Evolutionary conservation across 2,888 invertebrate species (phyloP), one percentile per base, ranked within the genome.

Genomic region (Tryphoninae sp.): DNA sequence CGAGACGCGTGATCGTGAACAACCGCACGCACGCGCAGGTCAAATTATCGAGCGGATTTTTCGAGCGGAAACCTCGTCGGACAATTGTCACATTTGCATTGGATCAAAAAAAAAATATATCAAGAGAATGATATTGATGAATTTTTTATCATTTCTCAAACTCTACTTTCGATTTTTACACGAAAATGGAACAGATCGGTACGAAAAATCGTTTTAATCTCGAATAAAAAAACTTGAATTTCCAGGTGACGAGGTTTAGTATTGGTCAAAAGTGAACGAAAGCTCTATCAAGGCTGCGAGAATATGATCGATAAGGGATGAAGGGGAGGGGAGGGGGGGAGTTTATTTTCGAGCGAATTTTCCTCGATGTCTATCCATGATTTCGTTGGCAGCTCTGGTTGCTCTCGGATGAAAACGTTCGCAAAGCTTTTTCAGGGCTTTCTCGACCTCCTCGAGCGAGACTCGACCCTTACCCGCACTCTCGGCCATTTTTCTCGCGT

Each of bases 401-500:
- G 86, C 78, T 58, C 83, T 76, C 8, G 83, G 82, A 64, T 83
- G 86, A 71, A 89, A 88, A 78, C 87, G 88, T 42, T 88, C 83
- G 83, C 90, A 90, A 53, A 92, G 89, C 73, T 85, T 89, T 82
- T 87, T 87, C 80, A 91, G 85, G 45, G 91, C 91, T 78, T 81
- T 86, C 84, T 91, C 91, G 78, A 91, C 84, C 78, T 91, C 91
- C 73, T 87, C 84, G 55, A 85, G 84, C 64, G 89, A 89, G 76
- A 90, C 87, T 82, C 87, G 84, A 69, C 83, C 85, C 80, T 90
- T 91, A 45, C 90, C 91, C 72, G 89, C 86, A 64, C 75, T 79
- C 80, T 86, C 86, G 72, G 91, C 90, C 83, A 91, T 86, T 78
- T 87, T 89, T 83, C 85, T 88, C 74, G 90, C 91, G 71, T 91